Evolutionary conservation across 2,888 invertebrate species (phyloP).

Genomic region (Hirtodrosophila alboralis): DNA sequence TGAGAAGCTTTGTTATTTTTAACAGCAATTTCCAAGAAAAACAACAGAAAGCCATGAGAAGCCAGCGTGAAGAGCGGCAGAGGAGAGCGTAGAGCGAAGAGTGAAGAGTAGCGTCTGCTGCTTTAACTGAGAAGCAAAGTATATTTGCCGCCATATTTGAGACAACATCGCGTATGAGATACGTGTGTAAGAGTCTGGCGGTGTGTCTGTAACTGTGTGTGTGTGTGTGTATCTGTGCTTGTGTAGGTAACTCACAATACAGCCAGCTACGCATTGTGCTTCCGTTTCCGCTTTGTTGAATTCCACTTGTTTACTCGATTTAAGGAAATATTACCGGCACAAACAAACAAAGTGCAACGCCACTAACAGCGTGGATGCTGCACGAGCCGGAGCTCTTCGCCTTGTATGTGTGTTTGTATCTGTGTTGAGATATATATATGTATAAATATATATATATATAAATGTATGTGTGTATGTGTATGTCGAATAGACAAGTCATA

Average conservation of each 20-base stretch:
- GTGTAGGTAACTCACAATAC: conserved; percentile 53
- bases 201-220: conserved; percentile 13
- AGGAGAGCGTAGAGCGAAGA: too few relatives aligned
- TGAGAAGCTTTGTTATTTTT: conserved; percentile 76
- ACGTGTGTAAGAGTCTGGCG: conserved; percentile 25
- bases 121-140: conserved; percentile 63
- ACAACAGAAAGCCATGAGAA: conserved; percentile 60
- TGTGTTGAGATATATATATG: conserved; percentile 19
- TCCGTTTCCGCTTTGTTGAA: conserved; percentile 80
- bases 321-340: conserved; percentile 80
- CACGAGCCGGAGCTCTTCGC: conserved; percentile 31
- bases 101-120: conserved; percentile 39
- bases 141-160: conserved; percentile 80
- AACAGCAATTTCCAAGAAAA: conserved; percentile 79
- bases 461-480: conserved; percentile 22
- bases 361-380: conserved; percentile 45
- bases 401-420: conserved; percentile 6
- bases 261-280: conserved; percentile 76
- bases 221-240: conserved; percentile 23
- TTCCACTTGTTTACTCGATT: conserved; percentile 81
- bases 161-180: conserved; percentile 73
- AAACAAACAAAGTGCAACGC: conserved; percentile 77
- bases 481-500: conserved; percentile 77
- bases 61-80: conserved; percentile 23
- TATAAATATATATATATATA: neutral